Base-by-base conservation (phyloP, 23 tunicate genomes). In the Styela clava region DNA sequence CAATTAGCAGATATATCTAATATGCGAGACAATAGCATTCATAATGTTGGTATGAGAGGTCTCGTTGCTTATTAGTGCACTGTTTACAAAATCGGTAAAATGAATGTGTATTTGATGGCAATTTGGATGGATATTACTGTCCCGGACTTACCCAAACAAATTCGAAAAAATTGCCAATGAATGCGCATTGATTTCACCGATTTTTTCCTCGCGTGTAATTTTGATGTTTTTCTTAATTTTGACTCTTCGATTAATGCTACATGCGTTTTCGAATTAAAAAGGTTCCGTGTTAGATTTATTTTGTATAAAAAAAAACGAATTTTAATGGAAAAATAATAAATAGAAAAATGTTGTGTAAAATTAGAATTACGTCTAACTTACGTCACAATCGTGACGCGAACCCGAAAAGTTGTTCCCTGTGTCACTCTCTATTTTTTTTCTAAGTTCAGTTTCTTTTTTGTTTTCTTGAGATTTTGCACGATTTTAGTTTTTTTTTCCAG, bases 1-100 rank as follows among this genome's bases (percentile, higher is more conserved):
- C 81, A 76, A 64, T 56, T 76, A 52, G 65, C 1, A 5, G 81
- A 76, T 26, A 44, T 52, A 20, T 25, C 81, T 0, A 52, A 52
- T 76, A 37, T 76, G 33, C 64, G 81, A 35, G 65, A 76, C 64
- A 44, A 27, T 21, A 76, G 81, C 31, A 44, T 76, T 9, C 81
- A 76, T 24, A 52, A 25, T 24, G 32, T 52, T 22, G 32, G 31
- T 76, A 33, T 76, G 64, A 35, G 44, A 12, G 52, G 52, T 44
- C 52, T 76, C 9, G 81, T 76, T 7, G 64, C 81, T 25, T 67
- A 67, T 67, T 67, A 67, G 24, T 25, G 16, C 2, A 29, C 31
- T 67, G 2, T 27, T 1, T 27, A 29, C 30, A 67, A 1, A 29
- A 67, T 29, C 2, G 22, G 71, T 67, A 29, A 16, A 0, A 18